Conservation (phyloP, 2,113 vertebrate genomes). For the Notechis scutatus region DNA sequence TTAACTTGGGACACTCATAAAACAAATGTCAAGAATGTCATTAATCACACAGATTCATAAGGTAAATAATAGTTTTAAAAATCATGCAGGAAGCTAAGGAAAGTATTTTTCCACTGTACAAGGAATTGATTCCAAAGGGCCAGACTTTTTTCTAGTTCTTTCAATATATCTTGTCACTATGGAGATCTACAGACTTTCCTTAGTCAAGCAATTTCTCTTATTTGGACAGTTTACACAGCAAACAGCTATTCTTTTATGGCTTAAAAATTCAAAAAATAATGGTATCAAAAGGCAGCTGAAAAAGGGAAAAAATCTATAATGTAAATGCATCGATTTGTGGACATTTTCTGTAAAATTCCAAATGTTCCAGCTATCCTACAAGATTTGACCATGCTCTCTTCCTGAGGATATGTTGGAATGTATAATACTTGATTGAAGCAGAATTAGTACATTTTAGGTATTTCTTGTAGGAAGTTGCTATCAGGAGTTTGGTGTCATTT, state of each 20-base stretch:
- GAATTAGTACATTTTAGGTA: background rate
- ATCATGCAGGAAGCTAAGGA: background rate
- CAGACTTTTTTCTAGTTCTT: background rate
- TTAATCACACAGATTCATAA: background rate
- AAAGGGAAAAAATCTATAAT: background rate
- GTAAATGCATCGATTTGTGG: background rate
- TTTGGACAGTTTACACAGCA: background rate
- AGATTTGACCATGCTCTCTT: background rate
- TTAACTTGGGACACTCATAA: background rate
- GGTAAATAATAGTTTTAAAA: background rate
- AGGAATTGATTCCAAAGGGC: background rate
- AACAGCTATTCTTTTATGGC: background rate
- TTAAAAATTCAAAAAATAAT: background rate
- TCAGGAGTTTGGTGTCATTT: slow-evolving; percentile 30
- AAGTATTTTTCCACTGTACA: background rate
- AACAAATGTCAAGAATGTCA: background rate
- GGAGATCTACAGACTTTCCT: background rate
- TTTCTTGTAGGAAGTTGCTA: slow-evolving; percentile 40
- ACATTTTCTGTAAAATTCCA: background rate
- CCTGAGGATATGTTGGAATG: slow-evolving; percentile 14
- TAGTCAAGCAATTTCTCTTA: background rate
- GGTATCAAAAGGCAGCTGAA: background rate
- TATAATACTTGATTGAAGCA: slow-evolving; percentile 6
- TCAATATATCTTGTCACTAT: background rate
- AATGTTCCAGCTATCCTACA: background rate